These are phyloP conservation scores for Geophilus truncorum DNA, from an alignment of 2,888 invertebrate genomes.

Conservation along the genomic window DNA sequence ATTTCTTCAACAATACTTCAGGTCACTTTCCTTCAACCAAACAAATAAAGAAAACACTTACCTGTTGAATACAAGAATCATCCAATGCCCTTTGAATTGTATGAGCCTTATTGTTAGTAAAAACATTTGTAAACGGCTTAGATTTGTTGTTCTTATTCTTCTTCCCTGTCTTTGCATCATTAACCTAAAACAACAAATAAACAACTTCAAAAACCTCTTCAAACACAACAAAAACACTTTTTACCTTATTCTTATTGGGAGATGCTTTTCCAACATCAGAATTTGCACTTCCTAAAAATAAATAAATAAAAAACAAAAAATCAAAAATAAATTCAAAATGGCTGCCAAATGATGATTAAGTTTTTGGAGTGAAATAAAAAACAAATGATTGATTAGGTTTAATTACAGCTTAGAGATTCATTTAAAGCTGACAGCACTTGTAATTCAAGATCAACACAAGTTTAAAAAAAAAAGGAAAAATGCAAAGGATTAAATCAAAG, in stretches of 20 bases:
- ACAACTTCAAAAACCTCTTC: too few species aligned
- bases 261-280: neutral
- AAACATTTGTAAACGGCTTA: neutral
- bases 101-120: neutral
- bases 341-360: too few species aligned
- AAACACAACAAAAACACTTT: too few species aligned
- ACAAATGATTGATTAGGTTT: neutral
- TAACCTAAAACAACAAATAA: neutral
- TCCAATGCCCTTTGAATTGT: neutral
- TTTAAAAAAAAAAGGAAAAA: neutral
- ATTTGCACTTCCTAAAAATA: neutral
- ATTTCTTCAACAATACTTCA: too few species aligned
- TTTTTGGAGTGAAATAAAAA: neutral
- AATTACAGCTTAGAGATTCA: neutral
- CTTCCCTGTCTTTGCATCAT: neutral
- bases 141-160: neutral
- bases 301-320: neutral
- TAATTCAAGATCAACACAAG: neutral
- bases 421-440: neutral
- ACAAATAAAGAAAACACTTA: neutral
- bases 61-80: neutral
- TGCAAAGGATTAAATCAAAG: neutral
- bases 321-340: neutral
- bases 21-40: too few species aligned
- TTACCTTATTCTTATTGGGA: neutral